phyloP scores from a whole-genome alignment of 2,888 invertebrate species.

The Cataglyphis rosenhaueri region DNA sequence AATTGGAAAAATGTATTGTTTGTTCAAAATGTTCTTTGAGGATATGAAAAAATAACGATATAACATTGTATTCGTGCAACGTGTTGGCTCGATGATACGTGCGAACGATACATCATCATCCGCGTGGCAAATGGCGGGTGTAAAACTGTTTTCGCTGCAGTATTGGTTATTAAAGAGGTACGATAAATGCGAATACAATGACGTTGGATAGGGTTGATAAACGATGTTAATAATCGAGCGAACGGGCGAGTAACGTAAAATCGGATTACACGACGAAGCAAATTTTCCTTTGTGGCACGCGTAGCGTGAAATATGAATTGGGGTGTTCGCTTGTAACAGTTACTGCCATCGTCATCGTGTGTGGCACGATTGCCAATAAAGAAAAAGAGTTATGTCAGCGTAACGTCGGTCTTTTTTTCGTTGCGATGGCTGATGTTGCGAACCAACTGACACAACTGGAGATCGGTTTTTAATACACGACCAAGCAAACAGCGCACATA shows the following conservation, averaged over 20 bases:
- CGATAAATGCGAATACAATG: slow-evolving; percentile 47
- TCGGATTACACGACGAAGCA: slow-evolving; percentile 40
- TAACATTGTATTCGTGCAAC: too few relatives aligned
- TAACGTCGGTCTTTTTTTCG: background rate
- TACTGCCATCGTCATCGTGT: slow-evolving; percentile 29
- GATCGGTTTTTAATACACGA: background rate
- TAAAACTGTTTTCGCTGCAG: slow-evolving; percentile 31
- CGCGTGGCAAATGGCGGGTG: slow-evolving; percentile 33
- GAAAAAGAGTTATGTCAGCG: slow-evolving; percentile 38
- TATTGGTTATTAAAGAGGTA: slow-evolving; percentile 52
- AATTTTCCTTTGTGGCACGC: slow-evolving; percentile 48
- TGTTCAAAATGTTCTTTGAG: background rate
- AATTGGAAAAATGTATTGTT: slow-evolving; percentile 24
- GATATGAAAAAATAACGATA: background rate
- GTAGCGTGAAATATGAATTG: slow-evolving; percentile 50
- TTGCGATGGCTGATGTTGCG: slow-evolving; percentile 24
- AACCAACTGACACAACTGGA: slow-evolving; percentile 5
- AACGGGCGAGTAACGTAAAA: slow-evolving; percentile 38
- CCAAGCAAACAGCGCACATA: slow-evolving; percentile 21
- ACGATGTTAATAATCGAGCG: slow-evolving; percentile 54
- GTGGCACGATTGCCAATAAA: slow-evolving; percentile 44
- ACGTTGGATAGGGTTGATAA: slow-evolving; percentile 36
- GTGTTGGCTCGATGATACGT: slow-evolving; percentile 16
- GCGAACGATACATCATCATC: slow-evolving; percentile 37
- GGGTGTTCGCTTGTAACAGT: slow-evolving; percentile 32